Percentiles rank a stretch among this genome's conserved stretches.
Evolutionary conservation across 35 echinoderm and acorn worm genomes (phyloP).

Genomic region (Apostichopus japonicus): DNA sequence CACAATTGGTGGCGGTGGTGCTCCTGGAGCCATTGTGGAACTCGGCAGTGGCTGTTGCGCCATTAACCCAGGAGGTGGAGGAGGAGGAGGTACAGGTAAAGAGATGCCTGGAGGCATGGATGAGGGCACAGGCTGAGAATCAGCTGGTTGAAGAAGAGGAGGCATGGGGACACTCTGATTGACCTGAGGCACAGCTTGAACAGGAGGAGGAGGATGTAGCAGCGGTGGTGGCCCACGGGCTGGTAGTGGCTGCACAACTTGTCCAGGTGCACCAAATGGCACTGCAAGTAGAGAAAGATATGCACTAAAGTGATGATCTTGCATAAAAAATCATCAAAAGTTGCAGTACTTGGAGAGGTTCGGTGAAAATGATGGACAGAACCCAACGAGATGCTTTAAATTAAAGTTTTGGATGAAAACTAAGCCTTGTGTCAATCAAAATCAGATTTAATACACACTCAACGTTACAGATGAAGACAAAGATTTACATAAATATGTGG

Average conservation of each 20-base stretch:
- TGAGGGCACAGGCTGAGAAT: background rate
- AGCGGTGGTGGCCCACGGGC: slow-evolving; percentile 33
- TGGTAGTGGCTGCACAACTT: background rate
- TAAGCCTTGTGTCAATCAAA: too few relatives aligned
- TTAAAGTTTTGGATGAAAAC: too few relatives aligned
- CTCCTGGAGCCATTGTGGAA: slow-evolving; percentile 7
- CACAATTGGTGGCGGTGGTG: slow-evolving; percentile 25
- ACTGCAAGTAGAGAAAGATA: slow-evolving; percentile 22
- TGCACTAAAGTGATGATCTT: background rate
- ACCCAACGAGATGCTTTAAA: too few relatives aligned
- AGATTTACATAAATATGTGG: too few relatives aligned
- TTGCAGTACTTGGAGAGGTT: too few relatives aligned
- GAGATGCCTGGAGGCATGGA: slow-evolving; percentile 35
- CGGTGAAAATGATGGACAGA: too few relatives aligned
- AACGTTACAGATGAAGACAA: too few relatives aligned
- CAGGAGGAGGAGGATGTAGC: slow-evolving; percentile 38
- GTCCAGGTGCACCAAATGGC: slow-evolving; percentile 20
- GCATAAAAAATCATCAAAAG: too few relatives aligned
- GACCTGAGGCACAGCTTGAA: slow-evolving; percentile 22
- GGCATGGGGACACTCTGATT: slow-evolving; percentile 37
- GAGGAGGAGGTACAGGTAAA: slow-evolving; percentile 34
- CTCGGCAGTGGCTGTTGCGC: background rate
- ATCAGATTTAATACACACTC: too few relatives aligned
- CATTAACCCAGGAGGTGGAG: slow-evolving; percentile 17
- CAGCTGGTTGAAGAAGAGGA: slow-evolving; percentile 31